phyloP scores from a whole-genome alignment of 30 jellyfish, hydroid and myxozoan species.

The Aurelia coerulea region DNA sequence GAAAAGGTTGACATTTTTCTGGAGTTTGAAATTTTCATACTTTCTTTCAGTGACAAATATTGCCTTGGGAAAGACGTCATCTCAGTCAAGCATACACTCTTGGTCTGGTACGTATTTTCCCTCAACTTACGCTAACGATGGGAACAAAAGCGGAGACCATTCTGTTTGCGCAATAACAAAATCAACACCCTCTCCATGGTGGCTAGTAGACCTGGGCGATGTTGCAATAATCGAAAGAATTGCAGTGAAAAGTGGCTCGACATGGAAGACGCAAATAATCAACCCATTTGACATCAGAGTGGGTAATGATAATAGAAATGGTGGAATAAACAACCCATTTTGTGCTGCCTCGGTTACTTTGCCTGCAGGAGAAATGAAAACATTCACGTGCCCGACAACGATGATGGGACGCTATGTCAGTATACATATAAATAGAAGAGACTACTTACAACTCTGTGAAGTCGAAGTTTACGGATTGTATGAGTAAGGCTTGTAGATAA shows the following conservation, averaged over 20 bases:
- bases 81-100: not conserved
- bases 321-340: not conserved
- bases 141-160: slow-evolving; percentile 6
- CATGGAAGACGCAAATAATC: not conserved
- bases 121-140: not conserved
- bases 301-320: not conserved
- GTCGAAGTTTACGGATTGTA: not conserved
- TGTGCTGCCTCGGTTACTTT: not conserved
- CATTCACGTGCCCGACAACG: not conserved
- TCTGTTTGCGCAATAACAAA: not conserved
- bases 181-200: not conserved
- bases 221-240: not conserved
- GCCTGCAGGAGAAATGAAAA: not conserved
- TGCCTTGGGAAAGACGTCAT: not conserved
- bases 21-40: no score
- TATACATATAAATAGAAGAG: not conserved
- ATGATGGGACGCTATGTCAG: slow-evolving; percentile 1
- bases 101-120: not conserved
- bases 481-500: no score
- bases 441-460: not conserved
- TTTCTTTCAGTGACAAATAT: no score
- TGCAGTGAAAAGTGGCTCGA: not conserved
- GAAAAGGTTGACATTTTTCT: no score
- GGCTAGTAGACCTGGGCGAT: not conserved
- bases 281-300: not conserved